Base-by-base conservation (phyloP, 2,113 vertebrate species). In the Anoura caudifer region DNA sequence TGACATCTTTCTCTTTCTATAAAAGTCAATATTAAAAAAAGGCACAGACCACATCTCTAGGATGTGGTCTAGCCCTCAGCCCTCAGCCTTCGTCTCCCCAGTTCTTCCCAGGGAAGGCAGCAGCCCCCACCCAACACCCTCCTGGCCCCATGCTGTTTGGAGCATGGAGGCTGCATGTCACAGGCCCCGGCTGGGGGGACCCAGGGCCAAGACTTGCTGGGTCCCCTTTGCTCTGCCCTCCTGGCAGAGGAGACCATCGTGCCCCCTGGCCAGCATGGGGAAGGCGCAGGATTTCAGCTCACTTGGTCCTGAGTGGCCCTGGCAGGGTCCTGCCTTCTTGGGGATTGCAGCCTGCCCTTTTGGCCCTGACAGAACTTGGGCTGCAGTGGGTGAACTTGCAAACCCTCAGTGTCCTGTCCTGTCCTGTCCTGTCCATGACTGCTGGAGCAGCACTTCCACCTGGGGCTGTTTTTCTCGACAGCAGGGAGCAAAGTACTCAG, bases 401-500 rank as follows among this genome's bases (percentile, higher is more conserved):
- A 61, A 17, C 16, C 67, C 56, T 63, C 75, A 33, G 14, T 5
- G 77, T 41, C 63, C n/a, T 8, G 86, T 43, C 14, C 69, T 9
- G 52, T 54, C 16, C 50, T 9, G 86, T 43, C 14, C 69, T 7
- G 54, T 56, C 19, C 7, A 20, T 54, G 50, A 14, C 31, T 5
- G 19, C 50, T n/a, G 22, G 85, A 41, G 59, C 41, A 15, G n/a
- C 9, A 2, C 81, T 54, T 67, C 28, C 28, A 47, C 54, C 31
- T 5, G 6, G 4, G 52, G 59, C 84, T 95, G 90, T 88, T 92
- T 88, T 70, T 77, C 95, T 41, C 24, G 0, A 31, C 54, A 61
- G 82, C 7, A 52, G 75, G 67, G 70, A 90, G 41, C 56, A 75
- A 92, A 93, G 76, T 80, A 31, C 54, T 12, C 75, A 54, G 81